These are phyloP conservation scores for Cantharis lateralis DNA, from an alignment of 2,888 invertebrate species.

Conservation along the genomic window DNA sequence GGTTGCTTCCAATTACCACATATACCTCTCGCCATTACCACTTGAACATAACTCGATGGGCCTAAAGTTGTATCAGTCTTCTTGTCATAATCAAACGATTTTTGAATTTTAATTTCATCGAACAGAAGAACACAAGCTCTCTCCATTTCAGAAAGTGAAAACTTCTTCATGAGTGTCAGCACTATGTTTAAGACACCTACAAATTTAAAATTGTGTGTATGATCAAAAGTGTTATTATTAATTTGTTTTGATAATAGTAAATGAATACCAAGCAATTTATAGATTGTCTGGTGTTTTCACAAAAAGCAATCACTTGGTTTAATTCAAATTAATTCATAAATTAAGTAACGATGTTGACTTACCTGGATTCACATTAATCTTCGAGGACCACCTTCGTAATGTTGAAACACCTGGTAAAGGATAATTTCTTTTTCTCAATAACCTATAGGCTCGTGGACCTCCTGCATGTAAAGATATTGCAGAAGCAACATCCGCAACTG, in stretches of 20 bases:
- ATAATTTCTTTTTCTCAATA: not conserved
- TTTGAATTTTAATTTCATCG: conserved; percentile 5
- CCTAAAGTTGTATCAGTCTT: conserved; percentile 7
- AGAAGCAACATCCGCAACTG: no score
- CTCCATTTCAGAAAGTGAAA: not conserved
- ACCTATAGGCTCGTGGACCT: not conserved
- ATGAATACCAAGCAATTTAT: no score
- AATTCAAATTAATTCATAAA: no score
- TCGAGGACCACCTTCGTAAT: not conserved
- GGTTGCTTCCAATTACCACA: conserved; percentile 33
- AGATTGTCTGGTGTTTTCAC: no score
- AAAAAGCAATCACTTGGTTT: no score
- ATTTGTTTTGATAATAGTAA: no score
- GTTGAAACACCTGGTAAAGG: not conserved
- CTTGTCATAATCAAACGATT: not conserved
- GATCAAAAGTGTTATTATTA: no score
- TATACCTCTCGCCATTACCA: conserved; percentile 29
- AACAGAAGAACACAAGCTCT: not conserved
- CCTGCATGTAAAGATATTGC: no score
- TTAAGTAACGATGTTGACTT: not conserved
- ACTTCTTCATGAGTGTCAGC: not conserved
- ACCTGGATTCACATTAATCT: not conserved
- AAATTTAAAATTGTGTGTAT: not conserved
- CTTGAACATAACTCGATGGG: conserved; percentile 26
- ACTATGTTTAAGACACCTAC: not conserved